These are phyloP conservation scores for Acanthisitta chloris DNA, from an alignment of 2,113 vertebrate species.

Conservation along the genomic window DNA sequence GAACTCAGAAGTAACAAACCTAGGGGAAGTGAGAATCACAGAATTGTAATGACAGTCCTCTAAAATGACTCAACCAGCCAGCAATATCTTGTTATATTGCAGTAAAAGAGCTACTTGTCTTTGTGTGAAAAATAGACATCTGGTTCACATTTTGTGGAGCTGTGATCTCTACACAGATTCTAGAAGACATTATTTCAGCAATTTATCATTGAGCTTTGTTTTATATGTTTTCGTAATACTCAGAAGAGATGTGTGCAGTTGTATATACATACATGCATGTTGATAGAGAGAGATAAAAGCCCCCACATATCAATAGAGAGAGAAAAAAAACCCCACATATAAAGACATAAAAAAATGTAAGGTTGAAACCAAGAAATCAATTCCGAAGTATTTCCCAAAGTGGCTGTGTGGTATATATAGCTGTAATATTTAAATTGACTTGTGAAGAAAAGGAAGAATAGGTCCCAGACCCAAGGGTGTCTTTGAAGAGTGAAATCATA, in stretches of 20 bases:
- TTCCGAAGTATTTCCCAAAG: neutral
- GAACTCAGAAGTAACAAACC: neutral
- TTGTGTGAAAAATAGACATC: neutral
- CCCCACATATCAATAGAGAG: too few relatives aligned
- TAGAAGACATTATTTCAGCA: neutral
- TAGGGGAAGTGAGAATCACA: neutral
- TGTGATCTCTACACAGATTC: neutral
- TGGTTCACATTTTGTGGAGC: neutral
- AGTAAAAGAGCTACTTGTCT: neutral
- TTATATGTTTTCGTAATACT: neutral
- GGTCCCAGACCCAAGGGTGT: neutral
- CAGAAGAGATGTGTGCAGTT: neutral
- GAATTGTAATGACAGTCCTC: neutral
- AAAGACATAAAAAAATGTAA: neutral
- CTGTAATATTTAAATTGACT: constrained; percentile 30
- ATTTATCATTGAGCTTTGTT: neutral
- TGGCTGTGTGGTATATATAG: neutral
- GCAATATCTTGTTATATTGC: rapidly evolving
- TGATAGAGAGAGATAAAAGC: neutral
- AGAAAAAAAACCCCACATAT: neutral
- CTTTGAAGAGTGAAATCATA: constrained; percentile 45
- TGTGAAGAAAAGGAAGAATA: constrained; percentile 15
- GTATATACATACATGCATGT: neutral
- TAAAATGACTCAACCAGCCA: neutral
- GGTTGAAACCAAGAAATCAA: neutral